phyloP scores from a whole-genome alignment of 1,140 invertebrate genomes.

The Drosophila truncata region DNA sequence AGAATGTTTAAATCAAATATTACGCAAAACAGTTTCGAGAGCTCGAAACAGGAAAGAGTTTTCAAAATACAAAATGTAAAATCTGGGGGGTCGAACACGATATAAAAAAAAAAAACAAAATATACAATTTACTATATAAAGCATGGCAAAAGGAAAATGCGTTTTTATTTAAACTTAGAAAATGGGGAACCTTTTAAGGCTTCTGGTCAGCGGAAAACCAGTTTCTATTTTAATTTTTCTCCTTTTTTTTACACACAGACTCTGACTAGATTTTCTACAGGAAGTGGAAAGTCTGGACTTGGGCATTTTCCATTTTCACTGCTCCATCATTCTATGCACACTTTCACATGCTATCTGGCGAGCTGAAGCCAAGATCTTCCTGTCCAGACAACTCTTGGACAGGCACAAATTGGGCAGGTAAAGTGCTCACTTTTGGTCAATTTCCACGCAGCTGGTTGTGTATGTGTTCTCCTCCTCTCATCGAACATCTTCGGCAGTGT shows the following conservation, averaged over 20 bases:
- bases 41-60: slow-evolving; percentile 17
- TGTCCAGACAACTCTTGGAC: slow-evolving; percentile 71
- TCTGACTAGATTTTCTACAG: slow-evolving; percentile 48
- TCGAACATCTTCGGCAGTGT: slow-evolving; percentile 70
- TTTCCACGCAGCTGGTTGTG: slow-evolving; percentile 55
- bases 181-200: slow-evolving; percentile 14
- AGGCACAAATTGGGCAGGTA: slow-evolving; percentile 72
- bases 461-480: slow-evolving; percentile 31
- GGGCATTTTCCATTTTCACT: slow-evolving; percentile 67
- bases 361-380: slow-evolving; percentile 52
- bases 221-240: slow-evolving; percentile 21
- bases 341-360: slow-evolving; percentile 62
- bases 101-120: slow-evolving; percentile 31
- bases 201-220: slow-evolving; percentile 13
- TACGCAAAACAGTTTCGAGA: slow-evolving; percentile 44
- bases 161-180: slow-evolving; percentile 6
- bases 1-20: slow-evolving; percentile 67
- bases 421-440: slow-evolving; percentile 82
- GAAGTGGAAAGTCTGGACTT: slow-evolving; percentile 49
- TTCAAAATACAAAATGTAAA: slow-evolving; percentile 48
- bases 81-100: slow-evolving; percentile 34
- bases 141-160: slow-evolving; percentile 2
- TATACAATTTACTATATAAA: slow-evolving; percentile 57
- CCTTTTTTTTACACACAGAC: slow-evolving; percentile 1
- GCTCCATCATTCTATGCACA: slow-evolving; percentile 57